Evolutionary conservation across 2,797 vertebrate species (phyloP).

Genomic region (Serranus cabrilla): DNA sequence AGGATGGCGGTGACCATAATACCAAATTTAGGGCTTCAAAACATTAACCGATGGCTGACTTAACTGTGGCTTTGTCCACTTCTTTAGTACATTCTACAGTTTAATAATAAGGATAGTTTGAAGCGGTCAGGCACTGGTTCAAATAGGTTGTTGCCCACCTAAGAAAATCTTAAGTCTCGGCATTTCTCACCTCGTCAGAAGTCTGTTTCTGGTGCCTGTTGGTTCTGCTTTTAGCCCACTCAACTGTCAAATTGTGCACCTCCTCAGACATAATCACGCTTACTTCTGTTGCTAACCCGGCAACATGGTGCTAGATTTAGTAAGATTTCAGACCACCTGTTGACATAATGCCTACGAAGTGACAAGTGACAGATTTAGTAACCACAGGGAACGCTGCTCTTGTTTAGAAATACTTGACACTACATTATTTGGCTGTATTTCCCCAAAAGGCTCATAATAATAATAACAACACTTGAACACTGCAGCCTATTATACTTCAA

Average conservation of each 20-base stretch:
- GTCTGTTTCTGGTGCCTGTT: slow-evolving; percentile 1
- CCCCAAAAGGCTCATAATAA: background rate
- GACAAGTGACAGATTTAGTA: slow-evolving; percentile 1
- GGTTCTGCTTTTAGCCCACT: background rate
- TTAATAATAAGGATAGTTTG: background rate
- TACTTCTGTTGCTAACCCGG: background rate
- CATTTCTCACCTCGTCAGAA: background rate
- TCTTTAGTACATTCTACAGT: no score
- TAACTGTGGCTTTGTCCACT: no score
- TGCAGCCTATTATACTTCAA: background rate
- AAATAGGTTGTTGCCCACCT: background rate
- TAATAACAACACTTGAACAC: background rate
- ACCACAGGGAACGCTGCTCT: background rate
- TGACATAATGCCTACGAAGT: slow-evolving; percentile 2
- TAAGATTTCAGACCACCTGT: slow-evolving; percentile 5
- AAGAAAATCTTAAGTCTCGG: background rate
- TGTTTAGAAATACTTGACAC: slow-evolving; percentile 9
- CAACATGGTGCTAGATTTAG: slow-evolving; percentile 8
- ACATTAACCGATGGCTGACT: no score
- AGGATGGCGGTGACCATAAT: no score
- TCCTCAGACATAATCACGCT: slow-evolving; percentile 1
- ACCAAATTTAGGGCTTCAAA: no score
- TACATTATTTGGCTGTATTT: background rate
- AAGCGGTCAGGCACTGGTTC: background rate
- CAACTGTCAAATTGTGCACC: slow-evolving; percentile 7